Percentiles rank a stretch among this genome's conserved stretches.
phyloP scores from a whole-genome alignment of 2,888 invertebrate species.

The Stenodera caucasica region DNA sequence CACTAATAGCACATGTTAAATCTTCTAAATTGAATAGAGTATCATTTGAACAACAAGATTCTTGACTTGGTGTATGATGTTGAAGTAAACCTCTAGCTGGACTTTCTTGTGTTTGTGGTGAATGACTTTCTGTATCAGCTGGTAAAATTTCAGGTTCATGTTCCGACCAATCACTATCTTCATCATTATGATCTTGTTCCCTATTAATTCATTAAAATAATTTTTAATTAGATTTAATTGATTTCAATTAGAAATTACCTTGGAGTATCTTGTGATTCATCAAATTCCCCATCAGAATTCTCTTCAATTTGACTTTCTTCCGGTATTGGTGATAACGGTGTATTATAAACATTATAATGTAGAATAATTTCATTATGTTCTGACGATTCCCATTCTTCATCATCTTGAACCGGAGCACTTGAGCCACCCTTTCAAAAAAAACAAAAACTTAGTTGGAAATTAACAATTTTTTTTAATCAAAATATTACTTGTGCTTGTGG shows the following conservation, averaged over 20 bases:
- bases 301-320: slow-evolving; percentile 58
- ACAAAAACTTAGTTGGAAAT: slow-evolving; percentile 9
- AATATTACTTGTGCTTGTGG: slow-evolving; percentile 65
- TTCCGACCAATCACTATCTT: slow-evolving; percentile 52
- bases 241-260: slow-evolving; percentile 32
- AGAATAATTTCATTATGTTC: slow-evolving; percentile 52
- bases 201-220: background rate
- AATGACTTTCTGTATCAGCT: slow-evolving; percentile 59
- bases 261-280: slow-evolving; percentile 37
- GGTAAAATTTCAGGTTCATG: slow-evolving; percentile 44
- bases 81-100: slow-evolving; percentile 46
- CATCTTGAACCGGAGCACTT: slow-evolving; percentile 51
- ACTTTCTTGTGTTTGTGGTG: slow-evolving; percentile 58
- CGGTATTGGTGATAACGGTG: slow-evolving; percentile 63
- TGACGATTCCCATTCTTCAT: slow-evolving; percentile 51
- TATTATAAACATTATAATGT: slow-evolving; percentile 61
- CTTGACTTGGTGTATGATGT: slow-evolving; percentile 62
- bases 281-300: slow-evolving; percentile 16
- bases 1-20: slow-evolving; percentile 42
- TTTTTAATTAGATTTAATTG: background rate
- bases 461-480: background rate
- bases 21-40: slow-evolving; percentile 67
- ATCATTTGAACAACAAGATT: slow-evolving; percentile 68
- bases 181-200: slow-evolving; percentile 19
- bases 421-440: slow-evolving; percentile 40